Percentiles rank a stretch among this genome's conserved stretches.
These are phyloP conservation scores for Orthosia gothica DNA, from an alignment of 2,888 invertebrate species.

Conservation along the genomic window DNA sequence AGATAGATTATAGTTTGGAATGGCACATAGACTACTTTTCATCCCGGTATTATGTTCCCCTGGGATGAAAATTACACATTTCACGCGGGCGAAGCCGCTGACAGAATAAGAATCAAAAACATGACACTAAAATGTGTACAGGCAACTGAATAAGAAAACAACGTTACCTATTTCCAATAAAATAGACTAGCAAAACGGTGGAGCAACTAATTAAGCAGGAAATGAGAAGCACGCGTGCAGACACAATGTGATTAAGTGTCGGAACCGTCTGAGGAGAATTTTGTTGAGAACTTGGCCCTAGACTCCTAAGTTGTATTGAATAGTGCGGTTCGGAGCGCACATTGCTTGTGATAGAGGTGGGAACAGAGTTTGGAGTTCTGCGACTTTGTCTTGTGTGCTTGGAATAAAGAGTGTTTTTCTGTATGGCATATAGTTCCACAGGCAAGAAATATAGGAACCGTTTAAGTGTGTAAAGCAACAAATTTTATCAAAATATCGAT, in stretches of 20 bases:
- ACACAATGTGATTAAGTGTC: constrained; percentile 55
- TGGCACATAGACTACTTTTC: too few species aligned
- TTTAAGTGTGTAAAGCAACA: neutral
- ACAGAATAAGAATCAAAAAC: neutral
- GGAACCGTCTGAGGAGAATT: constrained; percentile 48
- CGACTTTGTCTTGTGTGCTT: constrained; percentile 26
- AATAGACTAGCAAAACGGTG: constrained; percentile 17
- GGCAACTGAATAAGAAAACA: constrained; percentile 15
- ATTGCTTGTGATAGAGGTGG: constrained; percentile 10
- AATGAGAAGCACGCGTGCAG: constrained; percentile 59
- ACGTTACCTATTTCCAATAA: constrained; percentile 18
- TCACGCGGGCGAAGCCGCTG: too few species aligned
- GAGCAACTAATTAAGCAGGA: constrained; percentile 52
- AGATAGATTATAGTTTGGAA: too few species aligned
- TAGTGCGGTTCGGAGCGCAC: constrained; percentile 10
- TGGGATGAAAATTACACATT: too few species aligned
- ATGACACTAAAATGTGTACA: neutral
- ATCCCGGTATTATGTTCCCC: too few species aligned
- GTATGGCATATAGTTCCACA: neutral
- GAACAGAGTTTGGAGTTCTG: neutral
- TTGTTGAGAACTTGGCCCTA: constrained; percentile 48
- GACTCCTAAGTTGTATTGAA: constrained; percentile 19
- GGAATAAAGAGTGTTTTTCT: neutral
- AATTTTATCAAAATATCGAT: too few species aligned
- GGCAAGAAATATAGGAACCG: neutral